A percentile compares a stretch with the other conserved stretches of the same genome.
phyloP scores from a whole-genome alignment of 2,113 vertebrate species.

The Vidua macroura region DNA sequence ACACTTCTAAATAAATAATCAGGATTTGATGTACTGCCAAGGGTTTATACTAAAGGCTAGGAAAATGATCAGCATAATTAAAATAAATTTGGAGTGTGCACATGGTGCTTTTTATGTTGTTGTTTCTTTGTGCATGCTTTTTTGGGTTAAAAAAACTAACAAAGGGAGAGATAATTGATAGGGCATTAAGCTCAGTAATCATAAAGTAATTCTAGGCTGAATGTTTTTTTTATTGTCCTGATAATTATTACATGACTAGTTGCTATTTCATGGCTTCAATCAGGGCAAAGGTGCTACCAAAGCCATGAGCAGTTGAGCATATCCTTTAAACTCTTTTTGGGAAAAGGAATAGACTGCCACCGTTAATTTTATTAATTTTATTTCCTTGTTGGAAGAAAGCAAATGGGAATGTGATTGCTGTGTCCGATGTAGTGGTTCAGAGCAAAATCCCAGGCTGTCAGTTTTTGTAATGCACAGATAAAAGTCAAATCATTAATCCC shows the following conservation, averaged over 20 bases:
- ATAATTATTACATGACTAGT: slow-evolving; percentile 14
- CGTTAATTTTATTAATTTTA: not conserved
- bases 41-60: slow-evolving; percentile 48
- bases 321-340: not conserved
- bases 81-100: slow-evolving; percentile 49
- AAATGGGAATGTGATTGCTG: not conserved
- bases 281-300: slow-evolving; percentile 11
- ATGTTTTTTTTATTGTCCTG: not conserved
- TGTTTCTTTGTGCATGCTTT: slow-evolving; percentile 2
- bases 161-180: slow-evolving; percentile 34
- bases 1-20: slow-evolving; percentile 66
- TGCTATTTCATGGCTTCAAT: not conserved
- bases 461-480: not conserved
- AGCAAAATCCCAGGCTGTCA: slow-evolving; percentile 8
- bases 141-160: slow-evolving; percentile 22
- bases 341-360: not conserved
- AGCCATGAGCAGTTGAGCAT: not conserved
- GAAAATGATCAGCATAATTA: slow-evolving; percentile 65
- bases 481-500: slow-evolving; percentile 37
- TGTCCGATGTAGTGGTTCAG: not conserved
- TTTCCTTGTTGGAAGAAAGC: not conserved
- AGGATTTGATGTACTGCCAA: slow-evolving; percentile 65
- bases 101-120: slow-evolving; percentile 34
- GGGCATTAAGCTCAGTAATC: slow-evolving; percentile 23
- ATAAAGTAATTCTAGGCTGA: slow-evolving; percentile 24